A percentile compares a stretch with the other conserved stretches of the same genome.
Conservation (phyloP, 2,888 invertebrate species). For the Phania funesta region DNA sequence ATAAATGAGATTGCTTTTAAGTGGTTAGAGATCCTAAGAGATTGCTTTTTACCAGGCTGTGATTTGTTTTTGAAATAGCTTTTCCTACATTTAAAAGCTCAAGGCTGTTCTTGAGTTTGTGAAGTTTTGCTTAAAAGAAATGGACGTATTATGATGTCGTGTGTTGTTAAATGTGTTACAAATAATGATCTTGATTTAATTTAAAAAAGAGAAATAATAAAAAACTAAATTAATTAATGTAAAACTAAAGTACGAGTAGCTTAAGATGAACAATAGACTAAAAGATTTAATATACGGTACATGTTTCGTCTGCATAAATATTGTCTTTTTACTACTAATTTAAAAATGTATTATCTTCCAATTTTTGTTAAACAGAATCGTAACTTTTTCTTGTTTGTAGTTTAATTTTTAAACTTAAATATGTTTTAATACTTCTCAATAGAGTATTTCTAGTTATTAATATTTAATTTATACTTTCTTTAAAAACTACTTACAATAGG, state of each 20-base stretch:
- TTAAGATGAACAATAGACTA: not conserved
- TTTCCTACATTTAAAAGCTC: conserved; percentile 23
- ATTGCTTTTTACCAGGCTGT: conserved; percentile 33
- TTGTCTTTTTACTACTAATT: conserved; percentile 57
- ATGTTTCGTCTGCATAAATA: conserved; percentile 47
- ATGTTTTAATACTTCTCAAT: conserved; percentile 22
- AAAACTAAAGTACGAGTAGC: not conserved
- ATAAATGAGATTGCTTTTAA: conserved; percentile 42
- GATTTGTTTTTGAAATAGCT: conserved; percentile 17
- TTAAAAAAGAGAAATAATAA: conserved; percentile 16
- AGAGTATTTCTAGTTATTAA: not conserved
- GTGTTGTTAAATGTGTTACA: conserved; percentile 65
- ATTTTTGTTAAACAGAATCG: conserved; percentile 63
- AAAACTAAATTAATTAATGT: not conserved
- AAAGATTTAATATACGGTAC: not conserved
- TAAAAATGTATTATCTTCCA: conserved; percentile 17
- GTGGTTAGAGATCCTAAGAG: conserved; percentile 27
- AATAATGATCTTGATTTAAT: conserved; percentile 50
- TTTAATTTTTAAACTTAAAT: conserved; percentile 41
- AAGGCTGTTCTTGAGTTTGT: not conserved
- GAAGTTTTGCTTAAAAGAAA: conserved; percentile 65
- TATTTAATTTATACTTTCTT: conserved; percentile 4
- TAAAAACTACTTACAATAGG: conserved; percentile 65
- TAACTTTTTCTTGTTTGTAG: conserved; percentile 67
- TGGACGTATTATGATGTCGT: conserved; percentile 77